Evolutionary conservation across 2,888 invertebrate genomes (phyloP).

Genomic region (Ferdinandea cuprea): DNA sequence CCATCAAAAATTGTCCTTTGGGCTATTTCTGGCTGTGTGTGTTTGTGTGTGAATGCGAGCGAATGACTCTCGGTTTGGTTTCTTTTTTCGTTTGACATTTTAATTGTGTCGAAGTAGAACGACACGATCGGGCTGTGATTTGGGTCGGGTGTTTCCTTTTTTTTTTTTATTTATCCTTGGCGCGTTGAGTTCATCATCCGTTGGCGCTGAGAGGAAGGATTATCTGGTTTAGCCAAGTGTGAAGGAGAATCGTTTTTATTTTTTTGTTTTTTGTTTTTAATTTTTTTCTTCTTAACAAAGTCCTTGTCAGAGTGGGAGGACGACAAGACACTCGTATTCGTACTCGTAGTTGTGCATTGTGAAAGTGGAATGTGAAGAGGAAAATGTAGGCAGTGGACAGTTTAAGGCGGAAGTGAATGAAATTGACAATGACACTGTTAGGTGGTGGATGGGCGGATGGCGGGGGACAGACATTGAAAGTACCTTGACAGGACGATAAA

Average conservation of each 20-base stretch:
- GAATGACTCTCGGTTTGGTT: not conserved
- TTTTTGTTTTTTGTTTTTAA: not conserved
- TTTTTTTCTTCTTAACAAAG: not conserved
- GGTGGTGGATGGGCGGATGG: not conserved
- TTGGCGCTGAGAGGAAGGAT: conserved; percentile 1
- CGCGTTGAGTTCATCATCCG: conserved; percentile 8
- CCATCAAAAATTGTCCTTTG: conserved; percentile 2
- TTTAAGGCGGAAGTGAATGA: conserved; percentile 45
- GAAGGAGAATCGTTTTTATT: conserved; percentile 1
- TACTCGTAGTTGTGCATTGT: not conserved
- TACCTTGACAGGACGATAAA: conserved; percentile 22
- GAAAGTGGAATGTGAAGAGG: conserved; percentile 26
- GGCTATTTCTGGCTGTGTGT: no score
- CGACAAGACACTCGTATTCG: not conserved
- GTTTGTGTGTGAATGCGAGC: not conserved
- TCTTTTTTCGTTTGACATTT: conserved; percentile 4
- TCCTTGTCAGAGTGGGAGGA: conserved; percentile 18
- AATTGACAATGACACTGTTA: conserved; percentile 40
- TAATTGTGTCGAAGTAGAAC: conserved; percentile 28
- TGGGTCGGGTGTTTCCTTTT: conserved; percentile 6
- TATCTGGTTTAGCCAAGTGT: conserved; percentile 15
- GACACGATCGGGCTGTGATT: not conserved
- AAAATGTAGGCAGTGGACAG: conserved; percentile 38
- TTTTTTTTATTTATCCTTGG: not conserved
- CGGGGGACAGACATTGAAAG: not conserved